phyloP scores from a whole-genome alignment of 2,113 vertebrate species.

The Lanius ludovicianus region DNA sequence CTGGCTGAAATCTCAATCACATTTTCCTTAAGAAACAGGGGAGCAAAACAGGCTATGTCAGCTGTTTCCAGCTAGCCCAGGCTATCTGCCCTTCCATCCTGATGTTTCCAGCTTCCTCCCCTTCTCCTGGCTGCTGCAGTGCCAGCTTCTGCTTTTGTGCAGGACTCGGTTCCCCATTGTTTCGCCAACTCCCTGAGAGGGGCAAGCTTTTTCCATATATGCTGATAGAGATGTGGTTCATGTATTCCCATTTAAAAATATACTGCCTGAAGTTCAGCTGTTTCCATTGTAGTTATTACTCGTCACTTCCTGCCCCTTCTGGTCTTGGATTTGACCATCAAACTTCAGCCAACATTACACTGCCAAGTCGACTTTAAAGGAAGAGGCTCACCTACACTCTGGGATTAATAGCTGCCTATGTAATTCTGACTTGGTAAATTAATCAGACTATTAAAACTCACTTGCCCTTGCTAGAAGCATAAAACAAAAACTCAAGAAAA shows the following conservation, averaged over 20 bases:
- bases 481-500: not conserved
- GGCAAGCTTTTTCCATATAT: constrained; percentile 30
- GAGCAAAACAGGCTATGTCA: not conserved
- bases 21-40: not conserved
- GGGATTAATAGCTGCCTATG: not conserved
- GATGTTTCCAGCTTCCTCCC: not conserved
- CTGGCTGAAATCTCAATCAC: not conserved
- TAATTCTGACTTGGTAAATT: not conserved
- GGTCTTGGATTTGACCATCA: not conserved
- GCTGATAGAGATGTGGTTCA: constrained; percentile 39
- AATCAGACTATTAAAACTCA: not conserved
- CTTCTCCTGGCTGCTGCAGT: not conserved
- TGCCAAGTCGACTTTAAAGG: not conserved
- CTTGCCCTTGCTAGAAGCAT: not conserved
- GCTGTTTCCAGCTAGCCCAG: not conserved
- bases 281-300: not conserved
- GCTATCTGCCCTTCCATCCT: not conserved
- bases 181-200: not conserved
- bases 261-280: not conserved
- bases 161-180: not conserved
- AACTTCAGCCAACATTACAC: not conserved
- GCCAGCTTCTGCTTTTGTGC: not conserved
- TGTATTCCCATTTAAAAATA: constrained; percentile 29
- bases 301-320: not conserved
- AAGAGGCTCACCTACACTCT: not conserved